Evolutionary conservation across 1,140 invertebrate species (phyloP), one percentile per base, ranked within the genome.

Genomic region (Eupristina koningsbergeri): DNA sequence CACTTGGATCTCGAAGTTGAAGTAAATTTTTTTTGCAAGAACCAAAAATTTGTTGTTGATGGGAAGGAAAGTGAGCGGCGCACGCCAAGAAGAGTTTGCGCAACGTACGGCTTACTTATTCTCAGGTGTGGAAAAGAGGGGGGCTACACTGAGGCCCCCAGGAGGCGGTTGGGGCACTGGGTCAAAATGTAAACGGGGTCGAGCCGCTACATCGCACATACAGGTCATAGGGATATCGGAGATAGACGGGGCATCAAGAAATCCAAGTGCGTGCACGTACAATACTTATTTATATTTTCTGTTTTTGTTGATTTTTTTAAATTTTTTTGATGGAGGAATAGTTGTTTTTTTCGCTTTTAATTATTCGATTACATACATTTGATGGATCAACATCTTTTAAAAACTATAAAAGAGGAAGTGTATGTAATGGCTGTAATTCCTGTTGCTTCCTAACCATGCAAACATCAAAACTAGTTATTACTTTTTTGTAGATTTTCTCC

Each of bases 111-210:
- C 19, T 47, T 29, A 26, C 19, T 39, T 19, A 13, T 50, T 22
- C 1, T 8, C 26, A 31, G 74, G 19, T 2, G 50, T 22, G 50
- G 17, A 41, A n/a, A n/a, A n/a, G 47, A 22, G 22, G 47, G 19
- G 22, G 34, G 1, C 1, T 41, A 15, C 29, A 0, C n/a, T 17
- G 15, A 0, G 34, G 53, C 19, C 45, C 34, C 17, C 50, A 31
- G 58, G 36, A 36, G n/a, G 29, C 76, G 58, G 58, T 26, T 34
- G 26, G 39, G 22, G 85, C 87, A 90, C 89, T 91, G 88, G 90
- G 90, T 90, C 90, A 91, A 89, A 89, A 88, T 88, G 87, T 88
- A 90, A 81, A 90, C 85, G 89, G 85, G 89, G 90, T 90, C 89
- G 89, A 85, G 83, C 86, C 89, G 89, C 90, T 88, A 90, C 84